Percentiles rank a stretch among this genome's conserved stretches.
Evolutionary conservation across 2,113 vertebrate genomes (phyloP).

Genomic region (Ctenodactylus gundi): DNA sequence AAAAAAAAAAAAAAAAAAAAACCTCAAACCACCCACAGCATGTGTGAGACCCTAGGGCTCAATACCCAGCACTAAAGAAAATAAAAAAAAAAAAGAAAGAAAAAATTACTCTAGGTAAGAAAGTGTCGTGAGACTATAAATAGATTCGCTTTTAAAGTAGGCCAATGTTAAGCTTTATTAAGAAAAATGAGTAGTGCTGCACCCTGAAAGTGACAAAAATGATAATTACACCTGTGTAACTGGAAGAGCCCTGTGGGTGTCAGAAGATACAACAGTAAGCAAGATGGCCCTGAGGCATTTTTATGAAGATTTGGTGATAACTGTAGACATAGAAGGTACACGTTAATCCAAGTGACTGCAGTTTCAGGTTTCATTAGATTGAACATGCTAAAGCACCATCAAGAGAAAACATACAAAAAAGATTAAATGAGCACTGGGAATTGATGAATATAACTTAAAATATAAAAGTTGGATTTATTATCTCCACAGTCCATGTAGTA

Average conservation of each 20-base stretch:
- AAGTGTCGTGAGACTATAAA: neutral
- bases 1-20: no score
- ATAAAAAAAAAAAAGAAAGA: no score
- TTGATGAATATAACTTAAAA: conserved; percentile 27
- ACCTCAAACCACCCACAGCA: no score
- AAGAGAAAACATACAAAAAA: neutral
- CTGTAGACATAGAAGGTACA: neutral
- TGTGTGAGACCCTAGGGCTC: no score
- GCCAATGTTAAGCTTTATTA: neutral
- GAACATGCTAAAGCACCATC: conserved; percentile 4
- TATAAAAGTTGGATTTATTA: conserved; percentile 6
- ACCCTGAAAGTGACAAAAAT: neutral
- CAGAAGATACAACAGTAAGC: neutral
- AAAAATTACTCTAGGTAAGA: no score
- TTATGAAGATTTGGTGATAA: neutral
- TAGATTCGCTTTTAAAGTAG: neutral
- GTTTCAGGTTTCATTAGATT: neutral
- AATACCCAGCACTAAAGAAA: no score
- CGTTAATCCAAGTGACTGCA: neutral
- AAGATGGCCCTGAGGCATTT: neutral
- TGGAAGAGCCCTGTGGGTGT: neutral
- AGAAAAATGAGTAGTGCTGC: neutral
- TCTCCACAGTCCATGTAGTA: neutral
- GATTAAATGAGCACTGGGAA: neutral
- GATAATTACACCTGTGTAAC: neutral